Conservation (phyloP, 2,888 invertebrate genomes). For the Eumacrocentrus americanus region DNA sequence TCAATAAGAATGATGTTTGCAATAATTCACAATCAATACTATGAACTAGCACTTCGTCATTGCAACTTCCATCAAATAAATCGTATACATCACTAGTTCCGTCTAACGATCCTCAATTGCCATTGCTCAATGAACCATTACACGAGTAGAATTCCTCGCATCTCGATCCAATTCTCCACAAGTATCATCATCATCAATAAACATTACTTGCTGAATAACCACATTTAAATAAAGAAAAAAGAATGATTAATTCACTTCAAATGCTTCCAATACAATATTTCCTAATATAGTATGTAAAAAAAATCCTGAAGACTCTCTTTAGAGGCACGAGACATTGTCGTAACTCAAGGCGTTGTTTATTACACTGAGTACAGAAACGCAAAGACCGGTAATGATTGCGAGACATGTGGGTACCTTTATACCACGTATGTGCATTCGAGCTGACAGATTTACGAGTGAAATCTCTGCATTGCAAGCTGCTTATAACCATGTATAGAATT, state of each 20-base stretch:
- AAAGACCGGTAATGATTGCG: conserved; percentile 42
- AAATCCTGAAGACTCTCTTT: no score
- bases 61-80: no score
- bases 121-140: conserved; percentile 31
- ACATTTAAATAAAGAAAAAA: no score
- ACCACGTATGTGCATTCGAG: conserved; percentile 37
- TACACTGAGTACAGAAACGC: conserved; percentile 31
- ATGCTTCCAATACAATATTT: no score
- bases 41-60: no score
- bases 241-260: no score
- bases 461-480: no score
- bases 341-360: conserved; percentile 38
- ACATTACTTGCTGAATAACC: no score
- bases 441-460: conserved; percentile 50
- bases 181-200: background rate
- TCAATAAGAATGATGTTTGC: no score
- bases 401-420: conserved; percentile 41
- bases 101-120: conserved; percentile 41
- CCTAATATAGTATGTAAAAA: no score
- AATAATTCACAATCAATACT: no score
- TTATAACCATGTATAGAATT: no score
- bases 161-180: background rate
- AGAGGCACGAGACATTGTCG: conserved; percentile 11
- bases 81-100: background rate
- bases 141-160: background rate